These are phyloP conservation scores for Xyliphius kryptos DNA, from an alignment of 2,113 vertebrate species.

Conservation along the genomic window DNA sequence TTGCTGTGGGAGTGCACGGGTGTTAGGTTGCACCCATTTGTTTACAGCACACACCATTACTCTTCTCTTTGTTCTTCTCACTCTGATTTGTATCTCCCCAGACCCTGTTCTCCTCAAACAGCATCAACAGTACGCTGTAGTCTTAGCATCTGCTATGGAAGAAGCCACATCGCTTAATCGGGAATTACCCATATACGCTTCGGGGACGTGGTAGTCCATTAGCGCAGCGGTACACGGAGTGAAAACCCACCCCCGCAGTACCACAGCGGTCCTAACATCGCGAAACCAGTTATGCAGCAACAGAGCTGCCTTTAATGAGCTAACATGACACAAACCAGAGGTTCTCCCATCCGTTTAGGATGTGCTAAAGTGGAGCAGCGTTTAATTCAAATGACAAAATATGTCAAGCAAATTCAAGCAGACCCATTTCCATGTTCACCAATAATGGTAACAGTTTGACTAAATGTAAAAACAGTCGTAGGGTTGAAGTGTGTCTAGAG, in stretches of 20 bases:
- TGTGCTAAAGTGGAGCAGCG: too few relatives aligned
- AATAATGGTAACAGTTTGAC: too few relatives aligned
- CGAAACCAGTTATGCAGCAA: background rate
- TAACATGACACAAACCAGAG: background rate
- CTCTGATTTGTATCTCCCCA: constrained; percentile 4
- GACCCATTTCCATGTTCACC: too few relatives aligned
- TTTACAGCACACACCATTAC: constrained; percentile 3
- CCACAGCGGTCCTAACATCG: background rate
- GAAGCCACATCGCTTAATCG: background rate
- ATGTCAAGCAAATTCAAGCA: too few relatives aligned
- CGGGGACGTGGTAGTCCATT: constrained; percentile 11
- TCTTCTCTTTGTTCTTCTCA: background rate
- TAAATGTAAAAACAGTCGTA: too few relatives aligned
- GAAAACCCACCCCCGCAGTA: constrained; percentile 16
- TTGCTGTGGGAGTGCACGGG: background rate
- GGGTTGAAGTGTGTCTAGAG: too few relatives aligned
- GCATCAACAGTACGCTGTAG: background rate
- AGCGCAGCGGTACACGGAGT: constrained; percentile 17
- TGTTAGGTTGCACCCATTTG: background rate
- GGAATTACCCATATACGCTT: background rate
- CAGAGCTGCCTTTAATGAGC: background rate
- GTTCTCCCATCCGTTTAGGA: too few relatives aligned
- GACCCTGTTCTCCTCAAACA: background rate
- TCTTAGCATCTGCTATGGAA: too few relatives aligned
- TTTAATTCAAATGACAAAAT: too few relatives aligned